Base-by-base conservation (phyloP, 2,797 vertebrate genomes). In the Rhynchotus rufescens region DNA sequence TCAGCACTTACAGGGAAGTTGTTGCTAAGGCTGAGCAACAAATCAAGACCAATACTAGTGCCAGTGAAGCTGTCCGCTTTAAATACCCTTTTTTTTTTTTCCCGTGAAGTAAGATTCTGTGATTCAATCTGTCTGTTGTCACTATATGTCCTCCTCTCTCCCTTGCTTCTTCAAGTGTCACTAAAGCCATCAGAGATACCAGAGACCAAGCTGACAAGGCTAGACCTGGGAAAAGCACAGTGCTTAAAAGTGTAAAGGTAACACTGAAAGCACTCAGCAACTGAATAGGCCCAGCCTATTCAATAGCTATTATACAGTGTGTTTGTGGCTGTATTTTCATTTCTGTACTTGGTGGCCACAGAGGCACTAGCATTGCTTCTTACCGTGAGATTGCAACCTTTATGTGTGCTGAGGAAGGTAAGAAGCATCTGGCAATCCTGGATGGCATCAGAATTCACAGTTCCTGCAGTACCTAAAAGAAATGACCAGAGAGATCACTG, bases 41-140 rank as follows among this genome's bases (percentile, higher is more conserved):
- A 84, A 84, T 79, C 80, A 40, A 84, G 61, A 86, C 82, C 91
- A 83, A 32, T 89, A 56, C 32, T 47, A 71, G 78, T 54, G 81
- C 76, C 88, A 94, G 56, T 72, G 88, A 92, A 88, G 81, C 89
- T 89, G 92, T 92, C 91, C 91, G 64, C 84, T 71, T 89, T 88
- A 90, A 94, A 87, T 73, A 90, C 56, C 49, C 90, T 61, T 89
- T 90, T 52, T 52, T 92, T 85, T 25, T 36, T 36, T 9, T 9
- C 42, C 75, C 79, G 71, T 78, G 21, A 8, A 36, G 49, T 49
- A 21, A 3, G 57, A 73, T 89, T 88, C 42, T 90, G n/a, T 56
- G 74, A 73, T 86, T 89, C 61, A 71, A 65, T 61, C 49, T 65
- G 62, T 44, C 30, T 59, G 62, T 67, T 72, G 72, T 74, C 59